Conservation (phyloP, 2,113 vertebrate genomes). For the Corydoras sp. region DNA sequence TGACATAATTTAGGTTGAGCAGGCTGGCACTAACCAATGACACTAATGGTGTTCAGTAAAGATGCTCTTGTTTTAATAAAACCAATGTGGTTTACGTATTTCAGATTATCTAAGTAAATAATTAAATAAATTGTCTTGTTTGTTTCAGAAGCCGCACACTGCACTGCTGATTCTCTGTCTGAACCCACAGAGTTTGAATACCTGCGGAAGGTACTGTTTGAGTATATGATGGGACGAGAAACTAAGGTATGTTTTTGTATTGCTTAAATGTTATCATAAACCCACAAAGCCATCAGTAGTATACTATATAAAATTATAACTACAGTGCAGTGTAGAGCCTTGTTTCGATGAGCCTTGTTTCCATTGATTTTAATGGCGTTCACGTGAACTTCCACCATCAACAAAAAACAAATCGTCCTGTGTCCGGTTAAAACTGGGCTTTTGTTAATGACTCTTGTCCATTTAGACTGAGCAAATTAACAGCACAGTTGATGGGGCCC, state of each 20-base stretch:
- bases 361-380: neutral
- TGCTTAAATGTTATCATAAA: neutral
- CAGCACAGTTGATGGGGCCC: slow-evolving; percentile 46
- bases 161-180: slow-evolving; percentile 61
- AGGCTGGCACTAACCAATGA: neutral
- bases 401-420: slow-evolving; percentile 39
- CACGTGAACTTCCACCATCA: slow-evolving; percentile 17
- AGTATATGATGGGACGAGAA: slow-evolving; percentile 99
- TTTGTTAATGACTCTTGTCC: slow-evolving; percentile 47
- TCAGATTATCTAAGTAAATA: neutral
- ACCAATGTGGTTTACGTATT: too few relatives aligned
- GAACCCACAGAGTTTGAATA: slow-evolving; percentile 95
- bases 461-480: slow-evolving; percentile 47
- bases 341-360: too few relatives aligned
- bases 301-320: too few relatives aligned
- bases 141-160: slow-evolving; percentile 69
- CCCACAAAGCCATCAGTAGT: neutral
- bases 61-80: neutral
- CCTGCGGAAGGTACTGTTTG: slow-evolving; percentile 91
- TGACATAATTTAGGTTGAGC: slow-evolving; percentile 1
- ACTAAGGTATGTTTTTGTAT: slow-evolving; percentile 77
- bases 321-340: too few relatives aligned
- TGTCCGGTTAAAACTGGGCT: slow-evolving; percentile 28
- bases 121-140: slow-evolving; percentile 23
- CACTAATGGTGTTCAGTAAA: neutral